Conservation (phyloP, 2,797 vertebrate genomes). For the Chiroxiphia lanceolata region DNA sequence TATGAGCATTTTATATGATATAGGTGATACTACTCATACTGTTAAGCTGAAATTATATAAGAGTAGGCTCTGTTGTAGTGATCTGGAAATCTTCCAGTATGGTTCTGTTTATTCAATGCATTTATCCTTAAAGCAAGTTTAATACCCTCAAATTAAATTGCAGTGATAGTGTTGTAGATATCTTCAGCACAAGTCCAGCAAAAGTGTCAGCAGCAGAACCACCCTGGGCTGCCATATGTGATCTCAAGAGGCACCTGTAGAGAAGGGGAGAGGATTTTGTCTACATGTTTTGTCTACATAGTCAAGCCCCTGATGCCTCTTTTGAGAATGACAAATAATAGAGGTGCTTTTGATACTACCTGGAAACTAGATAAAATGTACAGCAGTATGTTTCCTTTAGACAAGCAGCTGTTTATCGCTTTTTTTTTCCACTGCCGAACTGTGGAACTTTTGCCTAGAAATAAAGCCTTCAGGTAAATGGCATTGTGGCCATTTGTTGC, state of each 20-base stretch:
- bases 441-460: not conserved
- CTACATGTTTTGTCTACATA: not conserved
- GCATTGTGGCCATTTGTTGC: not conserved
- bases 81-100: not conserved
- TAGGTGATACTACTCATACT: not conserved
- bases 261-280: not conserved
- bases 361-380: not conserved
- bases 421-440: not conserved
- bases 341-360: not conserved
- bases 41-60: not conserved
- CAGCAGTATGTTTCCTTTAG: not conserved
- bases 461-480: not conserved
- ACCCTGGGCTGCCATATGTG: not conserved
- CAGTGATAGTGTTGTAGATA: accelerated
- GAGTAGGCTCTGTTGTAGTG: not conserved
- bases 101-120: not conserved
- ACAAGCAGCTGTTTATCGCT: not conserved
- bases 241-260: not conserved
- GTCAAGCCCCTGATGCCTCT: not conserved
- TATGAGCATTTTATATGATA: not conserved
- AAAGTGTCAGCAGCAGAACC: not conserved
- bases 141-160: not conserved
- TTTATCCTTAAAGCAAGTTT: not conserved
- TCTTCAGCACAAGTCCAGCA: not conserved
- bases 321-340: not conserved